Base-by-base conservation (phyloP, 2,113 vertebrate species). In the Chaenocephalus aceratus region DNA sequence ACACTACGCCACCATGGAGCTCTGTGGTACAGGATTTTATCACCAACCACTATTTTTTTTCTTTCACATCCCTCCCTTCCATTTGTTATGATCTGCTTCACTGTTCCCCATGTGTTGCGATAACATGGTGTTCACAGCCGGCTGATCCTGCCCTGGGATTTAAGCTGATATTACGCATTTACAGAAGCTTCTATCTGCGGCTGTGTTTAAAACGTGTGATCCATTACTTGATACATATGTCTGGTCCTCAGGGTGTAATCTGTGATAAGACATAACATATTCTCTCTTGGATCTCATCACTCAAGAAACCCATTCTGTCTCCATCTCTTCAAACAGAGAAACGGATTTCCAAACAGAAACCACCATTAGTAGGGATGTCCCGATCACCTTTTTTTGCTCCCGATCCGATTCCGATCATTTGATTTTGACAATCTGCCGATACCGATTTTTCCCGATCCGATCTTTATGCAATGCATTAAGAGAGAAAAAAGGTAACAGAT, bases 221-320 rank as follows among this genome's bases (percentile, higher is more conserved):
- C 62, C 51, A 86, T 89, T 85, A 84, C 76, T 57, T 57, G 15
- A 86, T 79, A 67, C 59, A 64, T 10, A 74, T 77, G 77, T 81
- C 64, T 59, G 74, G 26, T 86, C 80, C 77, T 26, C 5, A 36
- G 69, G 82, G 65, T 72, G 44, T 26, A 81, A 78, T 85, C 30
- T 60, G 53, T 76, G 73, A 86, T 83, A 86, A 66, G 57, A 73
- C 51, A 10, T 60, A 3, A 79, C 23, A 8, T 21, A 62, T 87
- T 86, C 30, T 66, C 61, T 82, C 76, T 84, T 65, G n/a, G 59
- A 63, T 63, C 66, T 80, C 76, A 78, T 65, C 53, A 30, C 58
- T 73, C 30, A 48, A 57, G 51, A 52, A 69, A 66, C 26, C 48
- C 59, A 41, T 57, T 86, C 67, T 21, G 60, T 70, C 82, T 74